These are phyloP conservation scores for Sigmodon hispidus DNA, from an alignment of 2,113 vertebrate species.

Conservation along the genomic window DNA sequence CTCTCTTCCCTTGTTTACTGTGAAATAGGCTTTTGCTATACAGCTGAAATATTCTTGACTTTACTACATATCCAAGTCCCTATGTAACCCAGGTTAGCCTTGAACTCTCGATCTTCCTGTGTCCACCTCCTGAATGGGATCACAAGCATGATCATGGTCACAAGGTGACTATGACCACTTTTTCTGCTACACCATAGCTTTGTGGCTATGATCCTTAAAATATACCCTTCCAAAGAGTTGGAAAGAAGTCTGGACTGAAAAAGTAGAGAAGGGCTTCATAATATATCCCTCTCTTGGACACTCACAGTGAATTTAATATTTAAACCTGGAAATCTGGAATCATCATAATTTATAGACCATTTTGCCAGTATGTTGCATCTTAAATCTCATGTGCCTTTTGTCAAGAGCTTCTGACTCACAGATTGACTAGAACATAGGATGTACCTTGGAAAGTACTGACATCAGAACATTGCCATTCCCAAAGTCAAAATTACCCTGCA, in stretches of 20 bases:
- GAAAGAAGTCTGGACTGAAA: not conserved
- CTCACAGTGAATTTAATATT: not conserved
- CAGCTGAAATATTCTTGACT: not conserved
- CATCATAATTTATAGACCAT: not conserved
- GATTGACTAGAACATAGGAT: not conserved
- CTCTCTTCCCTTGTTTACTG: not conserved
- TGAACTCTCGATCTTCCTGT: not conserved
- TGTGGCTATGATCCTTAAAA: not conserved
- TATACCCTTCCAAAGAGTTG: not conserved
- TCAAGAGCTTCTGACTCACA: constrained; percentile 25
- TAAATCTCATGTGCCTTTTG: not conserved
- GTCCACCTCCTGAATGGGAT: not conserved
- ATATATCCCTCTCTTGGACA: not conserved
- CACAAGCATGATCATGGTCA: too few species aligned
- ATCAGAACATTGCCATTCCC: not conserved
- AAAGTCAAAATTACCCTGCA: not conserved
- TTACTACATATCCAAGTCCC: not conserved
- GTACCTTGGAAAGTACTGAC: not conserved
- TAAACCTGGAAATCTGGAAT: constrained; percentile 22
- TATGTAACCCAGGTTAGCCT: not conserved
- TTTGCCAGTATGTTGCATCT: not conserved
- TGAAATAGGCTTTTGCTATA: not conserved
- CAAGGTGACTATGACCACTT: not conserved
- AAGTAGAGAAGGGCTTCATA: not conserved
- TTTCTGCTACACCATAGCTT: not conserved